Percentiles rank a stretch among this genome's conserved stretches.
phyloP scores from a whole-genome alignment of 2,797 vertebrate genomes.

The Tokudaia tokunoshimensis region DNA sequence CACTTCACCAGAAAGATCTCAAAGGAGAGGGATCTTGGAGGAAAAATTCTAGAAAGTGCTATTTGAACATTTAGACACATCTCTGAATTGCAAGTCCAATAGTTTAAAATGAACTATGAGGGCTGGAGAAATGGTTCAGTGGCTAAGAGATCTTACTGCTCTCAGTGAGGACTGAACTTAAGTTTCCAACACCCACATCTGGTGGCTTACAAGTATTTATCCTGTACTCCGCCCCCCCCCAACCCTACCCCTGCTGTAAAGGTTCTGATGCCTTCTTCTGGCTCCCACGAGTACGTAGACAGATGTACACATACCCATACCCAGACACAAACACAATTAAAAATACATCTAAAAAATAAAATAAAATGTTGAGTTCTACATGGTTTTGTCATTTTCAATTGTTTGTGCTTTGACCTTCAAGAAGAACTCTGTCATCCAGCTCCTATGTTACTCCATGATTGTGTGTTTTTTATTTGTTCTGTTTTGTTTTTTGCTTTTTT shows the following conservation, averaged over 20 bases:
- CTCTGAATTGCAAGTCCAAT: neutral
- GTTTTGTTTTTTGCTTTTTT: neutral
- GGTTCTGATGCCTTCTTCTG: neutral
- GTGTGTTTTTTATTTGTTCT: neutral
- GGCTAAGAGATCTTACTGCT: neutral
- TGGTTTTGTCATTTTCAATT: neutral
- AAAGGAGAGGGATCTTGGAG: neutral
- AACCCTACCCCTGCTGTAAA: no score
- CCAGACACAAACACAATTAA: neutral
- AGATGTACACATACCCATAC: neutral
- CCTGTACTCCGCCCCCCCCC: no score
- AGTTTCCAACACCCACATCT: neutral
- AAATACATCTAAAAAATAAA: neutral
- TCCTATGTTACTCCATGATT: neutral
- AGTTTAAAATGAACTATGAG: neutral
- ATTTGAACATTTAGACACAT: neutral
- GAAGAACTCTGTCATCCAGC: neutral
- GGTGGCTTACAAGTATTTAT: no score
- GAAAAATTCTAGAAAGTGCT: neutral
- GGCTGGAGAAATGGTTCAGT: neutral
- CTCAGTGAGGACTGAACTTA: neutral
- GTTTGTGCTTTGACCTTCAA: neutral
- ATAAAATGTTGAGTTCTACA: neutral
- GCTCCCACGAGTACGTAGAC: no score
- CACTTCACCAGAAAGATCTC: neutral